phyloP scores from a whole-genome alignment of 2,797 vertebrate species.

The Propithecus deckenii region DNA sequence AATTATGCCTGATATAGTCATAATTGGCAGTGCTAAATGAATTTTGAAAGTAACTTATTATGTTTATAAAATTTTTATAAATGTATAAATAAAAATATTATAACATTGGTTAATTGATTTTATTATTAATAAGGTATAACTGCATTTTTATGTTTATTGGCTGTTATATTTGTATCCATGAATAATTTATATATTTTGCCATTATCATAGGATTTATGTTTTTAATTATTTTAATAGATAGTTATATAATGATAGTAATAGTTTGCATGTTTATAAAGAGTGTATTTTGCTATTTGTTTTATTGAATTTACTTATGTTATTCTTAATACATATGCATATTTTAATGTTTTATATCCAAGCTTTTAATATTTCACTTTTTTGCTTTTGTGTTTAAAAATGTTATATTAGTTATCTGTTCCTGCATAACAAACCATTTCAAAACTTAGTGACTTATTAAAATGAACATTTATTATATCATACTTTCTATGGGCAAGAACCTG shows the following conservation, averaged over 20 bases:
- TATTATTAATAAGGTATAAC: neutral
- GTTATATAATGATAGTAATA: neutral
- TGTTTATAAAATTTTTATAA: neutral
- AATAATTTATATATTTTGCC: neutral
- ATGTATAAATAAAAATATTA: neutral
- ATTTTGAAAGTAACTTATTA: neutral
- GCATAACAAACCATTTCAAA: neutral
- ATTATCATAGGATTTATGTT: neutral
- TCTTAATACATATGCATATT: neutral
- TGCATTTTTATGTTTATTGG: neutral
- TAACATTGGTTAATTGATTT: neutral
- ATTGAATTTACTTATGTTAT: neutral
- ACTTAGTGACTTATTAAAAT: neutral
- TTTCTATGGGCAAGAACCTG: neutral
- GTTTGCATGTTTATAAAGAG: neutral
- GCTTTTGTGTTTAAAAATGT: neutral
- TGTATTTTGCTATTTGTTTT: neutral
- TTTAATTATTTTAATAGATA: neutral
- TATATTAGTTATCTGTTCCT: neutral
- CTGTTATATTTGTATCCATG: rapidly evolving
- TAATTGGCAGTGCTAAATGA: neutral
- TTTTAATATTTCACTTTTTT: neutral
- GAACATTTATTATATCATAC: neutral
- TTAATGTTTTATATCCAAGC: neutral
- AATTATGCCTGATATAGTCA: neutral